Evolutionary conservation across 2,888 invertebrate species (phyloP), one percentile per base, ranked within the genome.

Genomic region (Masnerella sp.): DNA sequence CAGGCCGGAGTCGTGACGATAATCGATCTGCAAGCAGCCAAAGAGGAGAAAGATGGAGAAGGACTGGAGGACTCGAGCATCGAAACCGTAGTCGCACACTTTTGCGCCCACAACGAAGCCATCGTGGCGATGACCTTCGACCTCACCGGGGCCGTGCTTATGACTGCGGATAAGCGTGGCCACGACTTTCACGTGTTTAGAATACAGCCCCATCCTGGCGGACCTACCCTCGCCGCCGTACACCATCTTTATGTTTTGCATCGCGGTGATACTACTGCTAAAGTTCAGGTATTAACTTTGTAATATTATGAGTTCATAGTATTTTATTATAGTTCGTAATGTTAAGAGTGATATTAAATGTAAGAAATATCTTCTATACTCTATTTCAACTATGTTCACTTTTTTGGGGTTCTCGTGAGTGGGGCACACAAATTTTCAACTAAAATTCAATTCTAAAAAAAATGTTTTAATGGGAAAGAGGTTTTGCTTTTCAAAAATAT

Each of bases 131-230:
- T 98, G 89, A 91, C 93, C 82, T 98, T 98, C 87, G 97, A 98
- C 88, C 92, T 94, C 42, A 96, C 95, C 58, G 98, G 98, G 42
- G 92, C 95, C 89, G 88, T 98, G 68, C 89, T 98, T 38, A 90
- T 98, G 77, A 97, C 97, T 0, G 96, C 97, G 0, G 98, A 98
- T 87, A 93, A 93, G 78, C 91, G 95, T 17, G 98, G 98, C 0
- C 96, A 98, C 84, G 96, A 97, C 85, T 99, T 99, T 89, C 95
- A 99, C 88, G 91, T 99, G 79, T 99, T 98, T 88, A 91, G 96
- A 67, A 92, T 99, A 78, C 95, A 97, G 84, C 95, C 98, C 0
- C 98, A 98, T 89, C 95, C 97, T 0, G 93, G 94, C 49, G 95
- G 96, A 0, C 93, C 97, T 7, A 92, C 94, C 15, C 88, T 97